These are phyloP conservation scores for Theonella swinhoei DNA, from an alignment of 37 sponge, comb jelly and placozoan genomes.

Conservation along the genomic window DNA sequence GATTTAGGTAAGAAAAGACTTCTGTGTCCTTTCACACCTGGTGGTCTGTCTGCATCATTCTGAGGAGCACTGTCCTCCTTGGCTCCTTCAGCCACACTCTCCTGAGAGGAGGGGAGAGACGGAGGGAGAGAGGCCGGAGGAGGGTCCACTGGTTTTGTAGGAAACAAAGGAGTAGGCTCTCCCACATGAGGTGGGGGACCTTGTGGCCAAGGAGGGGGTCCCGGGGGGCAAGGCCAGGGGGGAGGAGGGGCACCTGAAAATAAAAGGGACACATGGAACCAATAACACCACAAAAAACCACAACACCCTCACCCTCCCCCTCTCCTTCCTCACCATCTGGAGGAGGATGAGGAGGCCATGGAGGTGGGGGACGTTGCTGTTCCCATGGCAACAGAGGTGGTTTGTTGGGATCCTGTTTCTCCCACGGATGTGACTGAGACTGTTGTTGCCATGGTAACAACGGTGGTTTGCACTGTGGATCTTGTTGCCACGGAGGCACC, in stretches of 20 bases:
- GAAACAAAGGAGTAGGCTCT: not conserved
- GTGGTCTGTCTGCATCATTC: no score
- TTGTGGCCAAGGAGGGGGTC: conserved; percentile 11
- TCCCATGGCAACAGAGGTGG: conserved; percentile 2
- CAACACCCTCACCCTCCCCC: no score
- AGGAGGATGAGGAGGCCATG: conserved; percentile 11
- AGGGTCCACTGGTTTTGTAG: not conserved
- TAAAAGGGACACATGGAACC: not conserved
- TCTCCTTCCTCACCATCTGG: not conserved
- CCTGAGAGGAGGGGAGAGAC: conserved; percentile 8
- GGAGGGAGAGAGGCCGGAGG: not conserved
- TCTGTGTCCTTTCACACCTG: no score
- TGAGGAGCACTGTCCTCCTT: no score
- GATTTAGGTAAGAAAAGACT: no score
- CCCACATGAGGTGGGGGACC: not conserved
- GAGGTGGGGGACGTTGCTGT: conserved; percentile 34
- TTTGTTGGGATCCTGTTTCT: not conserved
- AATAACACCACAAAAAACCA: no score
- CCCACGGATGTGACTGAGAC: not conserved
- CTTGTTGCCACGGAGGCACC: conserved; percentile 36
- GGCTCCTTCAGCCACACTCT: no score
- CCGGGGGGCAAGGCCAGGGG: conserved; percentile 18
- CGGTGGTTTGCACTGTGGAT: not conserved
- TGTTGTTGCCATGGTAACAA: conserved; percentile 27
- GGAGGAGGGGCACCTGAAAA: conserved; percentile 12